Evolutionary conservation across 2,888 invertebrate genomes (phyloP), one percentile per base, ranked within the genome.

Genomic region (Drosophila anceps): DNA sequence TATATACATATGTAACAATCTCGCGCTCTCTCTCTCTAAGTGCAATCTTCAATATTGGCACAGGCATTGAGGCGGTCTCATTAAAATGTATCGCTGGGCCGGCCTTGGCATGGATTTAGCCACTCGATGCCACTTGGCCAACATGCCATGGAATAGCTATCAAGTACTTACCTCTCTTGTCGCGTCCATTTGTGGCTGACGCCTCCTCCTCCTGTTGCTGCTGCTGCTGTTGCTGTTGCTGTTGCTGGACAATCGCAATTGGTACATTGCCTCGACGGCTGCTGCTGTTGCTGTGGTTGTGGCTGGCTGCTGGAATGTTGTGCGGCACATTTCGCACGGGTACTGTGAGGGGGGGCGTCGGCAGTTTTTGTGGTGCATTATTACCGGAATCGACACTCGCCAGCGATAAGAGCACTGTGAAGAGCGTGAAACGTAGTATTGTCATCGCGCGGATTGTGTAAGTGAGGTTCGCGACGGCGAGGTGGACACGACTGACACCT

Each of bases 361-460:
- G 33, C 44, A 66, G 68, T 7, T 29, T 58, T 61, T 51, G 53
- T 29, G 66, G 74, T 46, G 55, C 68, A 48, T 81, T 87, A 18
- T 84, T 75, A 61, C 88, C 90, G 63, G 90, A 88, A 65, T 87
- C 88, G 74, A 89, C 88, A 73, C 80, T 88, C 71, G 69, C 79
- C 86, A 90, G 55, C 59, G 79, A 74, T 48, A 88, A 29, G 59
- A 89, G 76, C 68, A 85, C 69, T 39, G 80, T 54, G 43, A 86
- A 53, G 18, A 85, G 66, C 60, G 85, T 78, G 50, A 74, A 33
- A 37, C 81, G 90, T 68, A 79, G 62, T 90, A 90, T 88, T 69
- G 55, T 90, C 67, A 81, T 80, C 31, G 68, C 58, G 60, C 76
- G 46, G 73, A 3, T 44, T 53, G 46, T 39, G 57, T 50, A 48